These are phyloP conservation scores for Meloe dianella DNA, from an alignment of 2,888 invertebrate species.

Conservation along the genomic window DNA sequence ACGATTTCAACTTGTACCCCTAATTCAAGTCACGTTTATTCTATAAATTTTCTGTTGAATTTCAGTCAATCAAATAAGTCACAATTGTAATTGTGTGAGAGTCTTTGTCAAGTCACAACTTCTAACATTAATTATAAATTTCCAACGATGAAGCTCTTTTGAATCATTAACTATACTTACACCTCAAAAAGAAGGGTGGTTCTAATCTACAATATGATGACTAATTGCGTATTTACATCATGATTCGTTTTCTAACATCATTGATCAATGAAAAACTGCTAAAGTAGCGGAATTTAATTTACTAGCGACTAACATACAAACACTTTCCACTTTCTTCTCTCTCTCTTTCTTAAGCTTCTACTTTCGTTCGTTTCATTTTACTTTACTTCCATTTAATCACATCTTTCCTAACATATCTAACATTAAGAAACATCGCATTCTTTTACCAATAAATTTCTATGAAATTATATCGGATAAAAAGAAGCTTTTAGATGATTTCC, in stretches of 20 bases:
- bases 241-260: constrained; percentile 38
- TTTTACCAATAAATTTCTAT: background rate
- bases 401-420: constrained; percentile 13
- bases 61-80: constrained; percentile 1
- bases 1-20: background rate
- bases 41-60: background rate
- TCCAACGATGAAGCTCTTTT: background rate
- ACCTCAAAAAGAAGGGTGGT: constrained; percentile 10
- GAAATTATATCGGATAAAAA: background rate
- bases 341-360: too few species aligned
- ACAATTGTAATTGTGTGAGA: background rate
- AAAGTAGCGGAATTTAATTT: constrained; percentile 45
- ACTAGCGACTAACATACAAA: constrained; percentile 36
- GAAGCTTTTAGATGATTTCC: constrained; percentile 2
- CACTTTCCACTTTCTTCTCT: constrained; percentile 12
- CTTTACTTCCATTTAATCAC: constrained; percentile 16
- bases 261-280: constrained; percentile 43
- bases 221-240: constrained; percentile 37
- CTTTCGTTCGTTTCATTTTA: too few species aligned
- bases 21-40: background rate
- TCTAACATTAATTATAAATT: background rate
- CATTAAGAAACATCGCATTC: constrained; percentile 13
- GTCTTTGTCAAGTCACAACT: background rate
- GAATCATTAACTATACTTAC: background rate
- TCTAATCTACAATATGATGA: constrained; percentile 26